phyloP scores from a whole-genome alignment of 35 echinoderm and acorn worm species.

The Apostichopus parvimensis region DNA sequence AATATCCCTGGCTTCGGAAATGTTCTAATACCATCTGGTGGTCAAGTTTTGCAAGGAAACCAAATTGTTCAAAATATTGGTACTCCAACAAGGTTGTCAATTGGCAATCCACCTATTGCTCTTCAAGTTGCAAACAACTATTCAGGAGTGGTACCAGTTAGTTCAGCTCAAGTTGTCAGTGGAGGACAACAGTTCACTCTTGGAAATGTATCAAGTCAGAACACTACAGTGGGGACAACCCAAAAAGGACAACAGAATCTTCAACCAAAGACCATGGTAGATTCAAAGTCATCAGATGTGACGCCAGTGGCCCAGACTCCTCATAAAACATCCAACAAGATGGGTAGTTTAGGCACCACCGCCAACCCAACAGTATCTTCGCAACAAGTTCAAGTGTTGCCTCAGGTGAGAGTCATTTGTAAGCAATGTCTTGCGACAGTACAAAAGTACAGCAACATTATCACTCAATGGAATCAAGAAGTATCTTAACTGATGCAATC shows the following conservation, averaged over 20 bases:
- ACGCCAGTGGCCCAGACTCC: not conserved
- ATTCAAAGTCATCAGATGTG: not conserved
- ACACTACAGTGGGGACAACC: not conserved
- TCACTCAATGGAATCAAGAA: too few relatives aligned
- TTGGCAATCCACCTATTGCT: slow-evolving; percentile 63
- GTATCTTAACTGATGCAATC: too few relatives aligned
- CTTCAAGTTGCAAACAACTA: slow-evolving; percentile 47
- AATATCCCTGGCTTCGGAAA: slow-evolving; percentile 43
- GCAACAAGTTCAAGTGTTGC: slow-evolving; percentile 46
- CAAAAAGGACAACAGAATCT: not conserved
- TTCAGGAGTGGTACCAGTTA: not conserved
- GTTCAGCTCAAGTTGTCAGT: slow-evolving; percentile 11
- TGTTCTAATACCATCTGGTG: slow-evolving; percentile 18
- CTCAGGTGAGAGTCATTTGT: slow-evolving; percentile 27
- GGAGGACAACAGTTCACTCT: slow-evolving; percentile 26
- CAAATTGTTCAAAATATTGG: slow-evolving; percentile 57
- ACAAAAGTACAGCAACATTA: not conserved
- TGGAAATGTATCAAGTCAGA: slow-evolving; percentile 40
- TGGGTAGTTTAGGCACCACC: not conserved
- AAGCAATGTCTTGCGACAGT: not conserved
- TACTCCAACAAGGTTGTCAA: slow-evolving; percentile 35
- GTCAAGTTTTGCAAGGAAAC: slow-evolving; percentile 40
- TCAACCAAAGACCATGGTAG: slow-evolving; percentile 4
- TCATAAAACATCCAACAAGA: not conserved
- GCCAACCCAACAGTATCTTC: not conserved